phyloP scores from a whole-genome alignment of 2,797 vertebrate species.

The Trichosurus vulpecula region DNA sequence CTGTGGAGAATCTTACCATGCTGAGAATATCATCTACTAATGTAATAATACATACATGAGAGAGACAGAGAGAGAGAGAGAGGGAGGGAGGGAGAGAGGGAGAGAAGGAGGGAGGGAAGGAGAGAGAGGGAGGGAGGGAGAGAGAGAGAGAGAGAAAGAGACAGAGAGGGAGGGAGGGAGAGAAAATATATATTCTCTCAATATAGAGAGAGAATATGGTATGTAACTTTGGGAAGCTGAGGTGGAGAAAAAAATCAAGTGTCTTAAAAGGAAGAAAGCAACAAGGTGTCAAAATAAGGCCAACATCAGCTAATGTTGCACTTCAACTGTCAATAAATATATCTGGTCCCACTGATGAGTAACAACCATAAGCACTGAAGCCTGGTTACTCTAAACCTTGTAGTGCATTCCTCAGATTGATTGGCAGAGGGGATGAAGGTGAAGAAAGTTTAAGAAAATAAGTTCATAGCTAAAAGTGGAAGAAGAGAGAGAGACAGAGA shows the following conservation, averaged over 20 bases:
- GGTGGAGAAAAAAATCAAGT: background rate
- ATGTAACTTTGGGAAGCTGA: background rate
- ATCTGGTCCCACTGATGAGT: background rate
- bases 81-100: too few relatives aligned
- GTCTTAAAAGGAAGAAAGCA: background rate
- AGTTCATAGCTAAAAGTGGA: background rate
- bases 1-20: background rate
- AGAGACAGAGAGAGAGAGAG: too few relatives aligned
- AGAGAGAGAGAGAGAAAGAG: too few relatives aligned
- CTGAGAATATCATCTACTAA: background rate
- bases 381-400: fast-evolving
- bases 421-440: background rate
- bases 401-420: background rate
- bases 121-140: too few relatives aligned
- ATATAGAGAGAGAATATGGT: background rate
- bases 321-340: background rate
- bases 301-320: fast-evolving
- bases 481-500: background rate
- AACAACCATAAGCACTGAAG: background rate
- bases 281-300: fast-evolving
- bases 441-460: constrained; percentile 46
- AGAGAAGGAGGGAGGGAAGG: too few relatives aligned
- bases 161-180: too few relatives aligned
- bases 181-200: too few relatives aligned
- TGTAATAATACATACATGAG: background rate